Conservation (phyloP, 2,797 vertebrate species). For the Dipus sagitta region DNA sequence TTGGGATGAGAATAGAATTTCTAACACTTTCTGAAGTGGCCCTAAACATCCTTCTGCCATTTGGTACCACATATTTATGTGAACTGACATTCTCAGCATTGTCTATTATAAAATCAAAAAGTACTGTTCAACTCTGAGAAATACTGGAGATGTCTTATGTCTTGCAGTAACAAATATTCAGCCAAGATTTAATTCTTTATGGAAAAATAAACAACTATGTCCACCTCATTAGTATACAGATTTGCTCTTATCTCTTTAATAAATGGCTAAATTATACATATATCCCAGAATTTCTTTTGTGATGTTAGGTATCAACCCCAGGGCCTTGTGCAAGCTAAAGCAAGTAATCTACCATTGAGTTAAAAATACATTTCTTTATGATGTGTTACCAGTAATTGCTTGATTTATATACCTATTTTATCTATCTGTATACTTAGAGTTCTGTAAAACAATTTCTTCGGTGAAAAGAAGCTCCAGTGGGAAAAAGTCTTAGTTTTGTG, state of each 20-base stretch:
- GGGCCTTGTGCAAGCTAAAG: not conserved
- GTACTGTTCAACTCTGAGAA: not conserved
- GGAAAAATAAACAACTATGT: not conserved
- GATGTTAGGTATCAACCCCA: not conserved
- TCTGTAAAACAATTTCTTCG: not conserved
- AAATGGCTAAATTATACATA: not conserved
- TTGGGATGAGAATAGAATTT: not conserved
- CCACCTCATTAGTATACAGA: not conserved
- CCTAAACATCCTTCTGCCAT: not conserved
- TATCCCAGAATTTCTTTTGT: not conserved
- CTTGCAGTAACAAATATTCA: not conserved
- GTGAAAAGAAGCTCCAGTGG: not conserved
- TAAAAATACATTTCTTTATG: not conserved
- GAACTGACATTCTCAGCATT: not conserved
- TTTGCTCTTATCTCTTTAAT: not conserved
- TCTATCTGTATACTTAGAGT: not conserved
- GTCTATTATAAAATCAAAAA: not conserved
- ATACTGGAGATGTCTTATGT: not conserved
- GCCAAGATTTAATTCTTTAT: not conserved
- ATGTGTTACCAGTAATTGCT: not conserved
- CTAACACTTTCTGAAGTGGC: not conserved
- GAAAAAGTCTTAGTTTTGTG: not conserved
- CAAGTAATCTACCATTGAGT: not conserved
- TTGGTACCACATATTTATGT: no score
- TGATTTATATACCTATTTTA: not conserved